Base-by-base conservation (phyloP, 2,797 vertebrate species). In the Tapirus indicus region DNA sequence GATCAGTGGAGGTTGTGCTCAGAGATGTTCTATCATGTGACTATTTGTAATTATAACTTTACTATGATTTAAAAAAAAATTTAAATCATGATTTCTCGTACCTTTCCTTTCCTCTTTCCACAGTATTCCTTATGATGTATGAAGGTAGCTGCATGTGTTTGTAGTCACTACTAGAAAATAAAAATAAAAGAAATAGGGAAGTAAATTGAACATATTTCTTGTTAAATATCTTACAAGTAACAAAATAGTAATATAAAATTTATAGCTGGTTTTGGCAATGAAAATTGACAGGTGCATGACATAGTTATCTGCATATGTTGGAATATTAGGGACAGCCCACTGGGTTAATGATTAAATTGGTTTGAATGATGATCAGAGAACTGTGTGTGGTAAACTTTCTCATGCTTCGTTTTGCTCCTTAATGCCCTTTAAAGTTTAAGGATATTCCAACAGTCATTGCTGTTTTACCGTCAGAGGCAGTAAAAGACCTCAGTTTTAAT, bases 171-270 rank as follows among this genome's bases (percentile, higher is more conserved):
- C 12, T 82, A 35, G 32, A 62, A 80, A 77, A 54, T 66, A 91
- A 95, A 86, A 88, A 60, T 41, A 85, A 96, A 80, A 80, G 1
- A 58, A 69, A 87, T 66, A 13, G 27, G 3, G n/a, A 82, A 95
- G 87, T 78, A 62, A 38, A 54, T 62, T 91, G 71, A 85, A n/a
- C 1, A n/a, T 54, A 69, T 69, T 75, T 80, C 74, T 88, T 85
- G 13, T 66, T 69, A 85, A 75, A 32, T 78, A 85, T 47, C 3
- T 78, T 47, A 13, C 38, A 44, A 92, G 27, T 74, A 41, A 32
- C 7, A 64, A 64, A 66, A 58, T 29, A 49, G 18, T 83, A 58
- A 62, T 74, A 58, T 9, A 94, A 25, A 20, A 54, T 69, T 83
- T 68, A 23, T 44, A 16, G 0, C 9, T 86, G 17, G 7, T 44